Evolutionary conservation across 2,113 vertebrate genomes (phyloP).

Genomic region (Scophthalmus maximus): DNA sequence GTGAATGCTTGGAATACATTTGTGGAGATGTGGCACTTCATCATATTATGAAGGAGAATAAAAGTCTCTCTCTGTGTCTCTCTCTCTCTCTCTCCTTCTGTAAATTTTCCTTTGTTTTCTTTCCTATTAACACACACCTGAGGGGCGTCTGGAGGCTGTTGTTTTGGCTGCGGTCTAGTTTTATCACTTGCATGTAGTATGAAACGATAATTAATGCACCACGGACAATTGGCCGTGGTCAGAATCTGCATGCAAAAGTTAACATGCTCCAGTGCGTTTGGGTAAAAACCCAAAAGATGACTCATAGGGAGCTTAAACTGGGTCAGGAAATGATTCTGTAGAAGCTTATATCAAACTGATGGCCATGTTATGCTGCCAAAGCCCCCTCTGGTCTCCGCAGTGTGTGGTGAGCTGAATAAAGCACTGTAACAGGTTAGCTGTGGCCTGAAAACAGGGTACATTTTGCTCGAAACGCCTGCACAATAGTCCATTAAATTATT

Average conservation of each 20-base stretch:
- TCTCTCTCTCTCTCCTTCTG: slow-evolving; percentile 27
- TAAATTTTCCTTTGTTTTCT: slow-evolving; percentile 33
- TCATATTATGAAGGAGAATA: slow-evolving; percentile 33
- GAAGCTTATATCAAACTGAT: slow-evolving; percentile 51
- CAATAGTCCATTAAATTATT: slow-evolving; percentile 67
- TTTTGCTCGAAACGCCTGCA: slow-evolving; percentile 47
- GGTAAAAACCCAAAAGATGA: slow-evolving; percentile 51
- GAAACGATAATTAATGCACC: slow-evolving; percentile 50
- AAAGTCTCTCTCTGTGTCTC: slow-evolving; percentile 17
- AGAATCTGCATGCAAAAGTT: slow-evolving; percentile 42
- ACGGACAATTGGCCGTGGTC: slow-evolving; percentile 48
- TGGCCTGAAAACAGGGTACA: slow-evolving; percentile 49
- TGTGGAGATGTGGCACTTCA: slow-evolving; percentile 37
- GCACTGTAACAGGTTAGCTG: slow-evolving; percentile 51
- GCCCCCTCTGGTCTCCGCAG: slow-evolving; percentile 22
- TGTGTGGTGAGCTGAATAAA: slow-evolving; percentile 49
- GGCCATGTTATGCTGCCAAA: slow-evolving; percentile 39
- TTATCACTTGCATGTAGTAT: slow-evolving; percentile 40
- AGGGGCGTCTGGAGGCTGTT: slow-evolving; percentile 33
- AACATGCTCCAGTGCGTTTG: slow-evolving; percentile 31
- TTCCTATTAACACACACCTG: slow-evolving; percentile 16
- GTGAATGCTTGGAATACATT: slow-evolving; percentile 50
- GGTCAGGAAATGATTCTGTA: slow-evolving; percentile 51
- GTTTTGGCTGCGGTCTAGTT: slow-evolving; percentile 34
- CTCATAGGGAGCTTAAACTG: slow-evolving; percentile 61